Percentiles rank a stretch among this genome's conserved stretches.
These are phyloP conservation scores for Zonitis immaculata DNA, from an alignment of 2,888 invertebrate species.

Conservation along the genomic window DNA sequence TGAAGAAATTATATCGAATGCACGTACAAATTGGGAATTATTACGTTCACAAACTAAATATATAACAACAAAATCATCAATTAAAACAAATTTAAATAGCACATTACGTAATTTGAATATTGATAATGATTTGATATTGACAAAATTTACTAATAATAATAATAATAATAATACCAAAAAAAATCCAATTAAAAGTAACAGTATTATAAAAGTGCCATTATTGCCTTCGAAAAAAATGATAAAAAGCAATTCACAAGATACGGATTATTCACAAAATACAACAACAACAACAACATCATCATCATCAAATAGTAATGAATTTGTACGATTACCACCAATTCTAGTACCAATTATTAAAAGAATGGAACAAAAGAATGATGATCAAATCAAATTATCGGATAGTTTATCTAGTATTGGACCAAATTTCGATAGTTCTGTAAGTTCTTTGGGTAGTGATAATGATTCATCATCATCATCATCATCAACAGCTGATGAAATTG, in stretches of 20 bases:
- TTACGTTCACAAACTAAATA: conserved; percentile 63
- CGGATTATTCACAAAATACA: conserved; percentile 58
- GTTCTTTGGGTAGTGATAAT: conserved; percentile 46
- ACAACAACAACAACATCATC: conserved; percentile 32
- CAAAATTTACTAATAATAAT: conserved; percentile 38
- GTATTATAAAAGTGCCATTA: conserved; percentile 40
- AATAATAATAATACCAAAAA: conserved; percentile 47
- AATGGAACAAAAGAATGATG: conserved; percentile 48
- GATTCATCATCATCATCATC: conserved; percentile 46
- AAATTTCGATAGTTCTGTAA: conserved; percentile 58
- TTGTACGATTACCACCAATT: conserved; percentile 65
- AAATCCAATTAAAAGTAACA: conserved; percentile 43
- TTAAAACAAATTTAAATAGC: conserved; percentile 28
- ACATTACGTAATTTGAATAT: conserved; percentile 41
- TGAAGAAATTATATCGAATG: conserved; percentile 82
- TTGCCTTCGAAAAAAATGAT: conserved; percentile 55
- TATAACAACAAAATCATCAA: conserved; percentile 43
- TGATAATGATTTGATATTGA: conserved; percentile 46
- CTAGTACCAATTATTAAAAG: conserved; percentile 64
- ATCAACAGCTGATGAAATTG: background rate
- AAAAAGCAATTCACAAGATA: conserved; percentile 53
- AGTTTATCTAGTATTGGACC: conserved; percentile 69
- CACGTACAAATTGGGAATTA: conserved; percentile 82
- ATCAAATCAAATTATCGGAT: conserved; percentile 47
- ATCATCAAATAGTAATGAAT: conserved; percentile 55